Percentiles rank a stretch among this genome's conserved stretches.
Conservation (phyloP, 1,140 invertebrate genomes). For the Drosophila sproati region DNA sequence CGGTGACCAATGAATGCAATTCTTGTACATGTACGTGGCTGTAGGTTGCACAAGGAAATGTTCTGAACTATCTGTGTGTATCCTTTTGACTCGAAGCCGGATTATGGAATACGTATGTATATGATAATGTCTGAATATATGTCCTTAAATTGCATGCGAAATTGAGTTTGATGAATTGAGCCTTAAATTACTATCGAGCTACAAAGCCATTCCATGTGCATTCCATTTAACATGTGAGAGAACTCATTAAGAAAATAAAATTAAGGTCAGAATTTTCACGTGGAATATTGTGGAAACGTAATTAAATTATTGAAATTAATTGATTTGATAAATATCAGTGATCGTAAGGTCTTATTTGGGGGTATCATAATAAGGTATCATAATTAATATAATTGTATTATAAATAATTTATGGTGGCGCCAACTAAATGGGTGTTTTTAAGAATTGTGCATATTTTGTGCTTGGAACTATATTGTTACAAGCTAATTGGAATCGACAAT, state of each 20-base stretch:
- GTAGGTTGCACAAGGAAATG: constrained; percentile 40
- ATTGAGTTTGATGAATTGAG: constrained; percentile 29
- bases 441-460: no score
- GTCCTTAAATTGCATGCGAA: constrained; percentile 42
- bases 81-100: not conserved
- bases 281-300: not conserved
- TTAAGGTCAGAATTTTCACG: not conserved
- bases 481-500: not conserved
- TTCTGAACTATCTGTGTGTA: not conserved
- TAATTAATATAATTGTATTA: not conserved
- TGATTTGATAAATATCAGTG: not conserved
- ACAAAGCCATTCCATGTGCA: not conserved
- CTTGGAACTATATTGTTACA: not conserved
- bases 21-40: constrained; percentile 45
- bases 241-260: constrained; percentile 7
- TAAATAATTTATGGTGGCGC: not conserved
- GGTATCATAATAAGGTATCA: not conserved
- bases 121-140: constrained; percentile 33
- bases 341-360: not conserved
- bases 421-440: not conserved
- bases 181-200: constrained; percentile 19
- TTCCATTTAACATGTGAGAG: constrained; percentile 2
- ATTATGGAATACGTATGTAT: constrained; percentile 23
- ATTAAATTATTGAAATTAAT: constrained; percentile 10
- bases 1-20: constrained; percentile 46